A percentile compares a stretch with the other conserved stretches of the same genome.
Conservation (phyloP, 1,140 invertebrate genomes). For the Sminthurides bifidus region DNA sequence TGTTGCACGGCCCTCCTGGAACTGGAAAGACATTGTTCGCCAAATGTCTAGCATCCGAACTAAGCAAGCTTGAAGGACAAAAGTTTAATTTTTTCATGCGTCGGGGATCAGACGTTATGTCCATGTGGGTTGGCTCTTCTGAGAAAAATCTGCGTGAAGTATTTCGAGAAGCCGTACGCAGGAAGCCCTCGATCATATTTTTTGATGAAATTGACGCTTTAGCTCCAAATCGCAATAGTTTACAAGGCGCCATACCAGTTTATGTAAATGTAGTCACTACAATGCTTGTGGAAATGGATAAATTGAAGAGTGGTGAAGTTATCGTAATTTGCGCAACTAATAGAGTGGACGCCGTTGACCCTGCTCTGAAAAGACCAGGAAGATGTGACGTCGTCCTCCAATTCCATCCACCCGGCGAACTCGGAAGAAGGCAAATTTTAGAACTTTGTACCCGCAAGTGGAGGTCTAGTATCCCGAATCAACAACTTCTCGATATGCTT, state of each 20-base stretch:
- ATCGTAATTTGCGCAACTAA: constrained; percentile 36
- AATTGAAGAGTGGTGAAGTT: constrained; percentile 19
- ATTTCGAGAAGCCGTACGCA: constrained; percentile 40
- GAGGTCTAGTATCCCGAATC: not conserved
- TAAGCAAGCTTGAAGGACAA: not conserved
- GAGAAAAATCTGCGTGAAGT: constrained; percentile 41
- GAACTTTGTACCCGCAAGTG: not conserved
- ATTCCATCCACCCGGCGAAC: not conserved
- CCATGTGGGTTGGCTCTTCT: constrained; percentile 28
- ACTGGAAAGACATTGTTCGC: constrained; percentile 50
- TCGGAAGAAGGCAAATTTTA: constrained; percentile 1
- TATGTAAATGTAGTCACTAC: constrained; percentile 31
- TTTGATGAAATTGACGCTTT: constrained; percentile 34
- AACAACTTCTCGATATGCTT: not conserved
- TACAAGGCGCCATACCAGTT: not conserved
- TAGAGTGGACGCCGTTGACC: constrained; percentile 36
- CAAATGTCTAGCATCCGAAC: constrained; percentile 47
- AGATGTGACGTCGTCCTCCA: not conserved
- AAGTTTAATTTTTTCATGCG: constrained; percentile 43
- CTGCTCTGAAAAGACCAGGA: constrained; percentile 36
- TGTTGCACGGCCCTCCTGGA: constrained; percentile 25
- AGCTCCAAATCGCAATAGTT: constrained; percentile 12
- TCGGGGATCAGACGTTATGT: constrained; percentile 48
- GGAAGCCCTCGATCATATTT: constrained; percentile 29
- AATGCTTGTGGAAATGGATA: constrained; percentile 38